These are phyloP conservation scores for Chymomyza costata DNA, from an alignment of 1,140 invertebrate genomes.

Conservation along the genomic window DNA sequence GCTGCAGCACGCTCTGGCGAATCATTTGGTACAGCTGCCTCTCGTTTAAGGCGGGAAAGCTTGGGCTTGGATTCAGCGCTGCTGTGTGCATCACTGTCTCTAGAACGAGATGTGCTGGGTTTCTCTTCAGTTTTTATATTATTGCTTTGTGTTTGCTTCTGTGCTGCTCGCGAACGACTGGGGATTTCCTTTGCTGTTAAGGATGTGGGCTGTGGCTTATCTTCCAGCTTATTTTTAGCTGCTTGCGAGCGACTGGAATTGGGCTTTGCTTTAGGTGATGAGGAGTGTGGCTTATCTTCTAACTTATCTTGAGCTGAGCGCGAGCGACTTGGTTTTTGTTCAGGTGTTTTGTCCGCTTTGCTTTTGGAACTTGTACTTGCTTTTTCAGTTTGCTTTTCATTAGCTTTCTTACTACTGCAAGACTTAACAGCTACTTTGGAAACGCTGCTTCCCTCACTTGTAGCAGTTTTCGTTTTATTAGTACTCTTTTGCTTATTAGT, in stretches of 20 bases:
- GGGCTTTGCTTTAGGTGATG: neutral
- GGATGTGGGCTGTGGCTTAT: neutral
- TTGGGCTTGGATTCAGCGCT: constrained; percentile 28
- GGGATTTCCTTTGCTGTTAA: too few species aligned
- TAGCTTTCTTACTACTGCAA: neutral
- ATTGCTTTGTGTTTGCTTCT: too few species aligned
- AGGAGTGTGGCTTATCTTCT: too few species aligned
- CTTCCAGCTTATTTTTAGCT: neutral
- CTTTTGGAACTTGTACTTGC: neutral
- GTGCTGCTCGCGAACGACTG: too few species aligned
- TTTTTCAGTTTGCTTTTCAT: neutral
- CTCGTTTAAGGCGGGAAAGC: constrained; percentile 29
- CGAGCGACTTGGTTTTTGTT: too few species aligned
- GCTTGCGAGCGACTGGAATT: neutral
- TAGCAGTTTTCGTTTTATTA: constrained; percentile 8
- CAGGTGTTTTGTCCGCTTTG: constrained; percentile 2
- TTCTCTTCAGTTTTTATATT: constrained; percentile 1
- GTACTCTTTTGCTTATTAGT: constrained; percentile 9
- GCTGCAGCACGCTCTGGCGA: neutral
- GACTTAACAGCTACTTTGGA: neutral
- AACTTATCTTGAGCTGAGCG: constrained; percentile 1
- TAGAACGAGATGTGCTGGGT: constrained; percentile 36
- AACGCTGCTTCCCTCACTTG: neutral
- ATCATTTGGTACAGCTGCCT: neutral
- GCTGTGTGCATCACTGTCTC: neutral